Evolutionary conservation across 2,888 invertebrate species (phyloP), one percentile per base, ranked within the genome.

Genomic region (Bellardia pandia): DNA sequence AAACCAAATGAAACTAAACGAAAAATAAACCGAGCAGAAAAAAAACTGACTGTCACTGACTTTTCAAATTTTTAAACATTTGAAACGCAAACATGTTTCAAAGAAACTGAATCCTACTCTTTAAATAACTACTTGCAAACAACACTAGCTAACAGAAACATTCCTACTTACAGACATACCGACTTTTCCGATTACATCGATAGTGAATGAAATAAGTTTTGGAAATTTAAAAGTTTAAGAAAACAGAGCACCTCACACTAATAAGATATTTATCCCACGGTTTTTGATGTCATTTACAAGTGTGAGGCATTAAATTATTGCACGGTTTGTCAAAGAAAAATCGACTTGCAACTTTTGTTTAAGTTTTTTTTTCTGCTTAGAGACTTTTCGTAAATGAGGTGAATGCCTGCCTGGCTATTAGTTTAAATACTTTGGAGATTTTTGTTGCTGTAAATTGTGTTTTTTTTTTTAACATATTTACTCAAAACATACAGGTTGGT

Each of bases 241-340:
- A 48, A 79, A 64, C 42, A 56, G 60, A 53, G 37, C 68, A 60
- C 33, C 33, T 87, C 53, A 68, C 80, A 66, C 74, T 60, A 69
- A 74, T 64, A 40, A 62, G 84, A 74, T 75, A 86, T 83, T 83
- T 86, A 86, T 87, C 86, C 81, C 84, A 87, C 86, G 86, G 81
- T 87, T 84, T 87, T 81, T 48, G 77, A 87, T 87, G 86, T 81
- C 86, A 87, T 87, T 87, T 78, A 23, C 77, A 68, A 84, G 84
- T 77, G 84, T 78, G 51, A 84, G 77, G 68, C 77, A 81, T 84
- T 87, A 87, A 86, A 80, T 86, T 86, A 84, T 74, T 74, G 84
- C 62, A 74, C 80, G 72, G 77, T 16, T 64, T 81, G 84, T 85
- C 80, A 81, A 77, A 81, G 74, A 40, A 68, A 77, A 16, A 45